These are phyloP conservation scores for Myripristis murdjan DNA, from an alignment of 2,797 vertebrate species.

Conservation along the genomic window DNA sequence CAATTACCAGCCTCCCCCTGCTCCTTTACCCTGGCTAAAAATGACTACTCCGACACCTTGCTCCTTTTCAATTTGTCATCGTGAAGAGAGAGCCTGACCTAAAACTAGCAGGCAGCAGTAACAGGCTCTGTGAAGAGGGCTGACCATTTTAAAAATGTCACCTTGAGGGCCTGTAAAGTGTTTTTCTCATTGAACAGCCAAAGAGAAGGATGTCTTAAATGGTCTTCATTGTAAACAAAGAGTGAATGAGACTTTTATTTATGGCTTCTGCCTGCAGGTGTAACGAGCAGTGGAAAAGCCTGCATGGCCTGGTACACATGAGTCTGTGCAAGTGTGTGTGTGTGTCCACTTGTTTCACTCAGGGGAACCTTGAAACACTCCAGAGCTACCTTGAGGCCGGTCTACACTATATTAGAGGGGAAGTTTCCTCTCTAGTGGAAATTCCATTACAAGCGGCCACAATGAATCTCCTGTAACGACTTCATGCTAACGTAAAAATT, in stretches of 20 bases:
- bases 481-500: conserved; percentile 28
- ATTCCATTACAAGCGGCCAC: conserved; percentile 57
- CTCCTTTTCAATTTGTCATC: conserved; percentile 11
- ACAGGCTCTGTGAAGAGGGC: background rate
- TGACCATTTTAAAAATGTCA: background rate
- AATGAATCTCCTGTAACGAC: conserved; percentile 44
- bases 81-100: conserved; percentile 6
- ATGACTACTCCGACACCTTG: conserved; percentile 20
- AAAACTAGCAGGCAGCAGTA: conserved; percentile 8
- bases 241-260: conserved; percentile 43
- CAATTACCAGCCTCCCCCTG: background rate
- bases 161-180: conserved; percentile 23
- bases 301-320: conserved; percentile 18
- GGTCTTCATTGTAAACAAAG: conserved; percentile 34
- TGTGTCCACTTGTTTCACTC: conserved; percentile 30
- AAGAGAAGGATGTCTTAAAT: conserved; percentile 30
- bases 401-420: conserved; percentile 14
- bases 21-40: background rate
- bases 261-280: conserved; percentile 56
- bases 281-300: conserved; percentile 49
- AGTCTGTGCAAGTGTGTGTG: conserved; percentile 1
- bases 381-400: conserved; percentile 32
- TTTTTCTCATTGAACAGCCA: conserved; percentile 40
- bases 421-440: conserved; percentile 53
- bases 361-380: conserved; percentile 51